Evolutionary conservation across 2,113 vertebrate genomes (phyloP), one percentile per base, ranked within the genome.

Genomic region (Mormoops blainvillei): DNA sequence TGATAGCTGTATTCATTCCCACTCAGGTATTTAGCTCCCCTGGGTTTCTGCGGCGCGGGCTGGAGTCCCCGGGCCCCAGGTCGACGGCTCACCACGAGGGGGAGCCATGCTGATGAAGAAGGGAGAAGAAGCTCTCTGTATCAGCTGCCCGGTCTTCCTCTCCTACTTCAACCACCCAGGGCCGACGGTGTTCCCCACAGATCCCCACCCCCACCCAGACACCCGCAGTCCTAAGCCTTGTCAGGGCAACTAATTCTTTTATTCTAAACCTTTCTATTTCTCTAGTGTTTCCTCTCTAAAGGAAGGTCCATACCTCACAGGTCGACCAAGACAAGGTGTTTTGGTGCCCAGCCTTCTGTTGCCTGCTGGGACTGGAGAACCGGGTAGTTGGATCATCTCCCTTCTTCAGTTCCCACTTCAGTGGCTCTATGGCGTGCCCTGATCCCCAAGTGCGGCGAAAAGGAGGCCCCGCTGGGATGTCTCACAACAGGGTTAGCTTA

Each of bases 161-260:
- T 63, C 28, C 38, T 36, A 36, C n/a, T 93, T 78, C 67, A 2
- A 26, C n/a, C 6, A 4, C 33, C 36, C 14, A 1, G 14, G 16
- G 31, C 67, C 74, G 16, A 45, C 12, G 14, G 14, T 41, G 7
- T 15, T 94, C 77, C 77, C 58, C 31, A 31, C 3, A 61, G 24
- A 82, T 10, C 19, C 18, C 26, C 56, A 82, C 36, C 3, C 4
- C 4, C 2, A 5, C 10, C 3, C 20, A 0, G 0, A 2, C 9
- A 3, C 38, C 11, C 0, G 1, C n/a, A 50, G 6, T 20, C 18
- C 13, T 50, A 68, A 86, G 70, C 24, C 20, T 89, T 70, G 71
- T 67, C 58, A 89, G 81, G 50, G 36, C 50, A 58, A 50, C 65
- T 65, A 67, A 33, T 31, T 38, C 2, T n/a, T 52, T 38, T 19